Conservation (phyloP, 2,113 vertebrate species). For the Varanus salvator region DNA sequence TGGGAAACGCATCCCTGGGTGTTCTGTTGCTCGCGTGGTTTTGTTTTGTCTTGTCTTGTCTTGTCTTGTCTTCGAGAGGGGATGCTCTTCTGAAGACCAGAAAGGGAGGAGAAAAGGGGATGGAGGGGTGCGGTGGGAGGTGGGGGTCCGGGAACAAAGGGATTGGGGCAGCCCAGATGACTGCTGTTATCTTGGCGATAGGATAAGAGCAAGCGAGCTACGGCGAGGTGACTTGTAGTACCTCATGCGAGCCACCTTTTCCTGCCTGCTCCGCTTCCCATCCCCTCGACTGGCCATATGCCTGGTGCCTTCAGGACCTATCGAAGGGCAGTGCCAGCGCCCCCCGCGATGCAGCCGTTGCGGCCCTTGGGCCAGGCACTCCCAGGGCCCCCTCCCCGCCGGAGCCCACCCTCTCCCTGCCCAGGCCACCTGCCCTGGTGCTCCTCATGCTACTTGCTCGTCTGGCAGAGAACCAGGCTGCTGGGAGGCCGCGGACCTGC, state of each 20-base stretch:
- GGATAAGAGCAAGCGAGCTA: background rate
- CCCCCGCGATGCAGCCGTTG: no score
- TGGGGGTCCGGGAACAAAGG: background rate
- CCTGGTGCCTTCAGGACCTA: background rate
- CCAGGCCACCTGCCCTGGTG: no score
- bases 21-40: conserved; percentile 2
- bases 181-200: background rate
- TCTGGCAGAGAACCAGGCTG: no score
- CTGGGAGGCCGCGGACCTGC: no score
- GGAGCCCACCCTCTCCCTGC: no score
- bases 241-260: no score
- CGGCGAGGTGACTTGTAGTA: background rate
- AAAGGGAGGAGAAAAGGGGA: no score
- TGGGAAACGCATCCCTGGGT: conserved; percentile 51
- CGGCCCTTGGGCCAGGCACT: no score
- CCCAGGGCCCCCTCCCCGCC: no score
- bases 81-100: conserved; percentile 22
- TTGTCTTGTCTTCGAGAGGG: background rate
- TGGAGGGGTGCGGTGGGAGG: background rate
- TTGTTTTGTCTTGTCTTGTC: background rate
- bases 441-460: no score
- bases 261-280: background rate
- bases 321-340: no score
- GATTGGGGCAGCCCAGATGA: background rate
- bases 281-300: background rate